These are phyloP conservation scores for Chrysina gloriosa DNA, from an alignment of 2,888 invertebrate genomes.

Conservation along the genomic window DNA sequence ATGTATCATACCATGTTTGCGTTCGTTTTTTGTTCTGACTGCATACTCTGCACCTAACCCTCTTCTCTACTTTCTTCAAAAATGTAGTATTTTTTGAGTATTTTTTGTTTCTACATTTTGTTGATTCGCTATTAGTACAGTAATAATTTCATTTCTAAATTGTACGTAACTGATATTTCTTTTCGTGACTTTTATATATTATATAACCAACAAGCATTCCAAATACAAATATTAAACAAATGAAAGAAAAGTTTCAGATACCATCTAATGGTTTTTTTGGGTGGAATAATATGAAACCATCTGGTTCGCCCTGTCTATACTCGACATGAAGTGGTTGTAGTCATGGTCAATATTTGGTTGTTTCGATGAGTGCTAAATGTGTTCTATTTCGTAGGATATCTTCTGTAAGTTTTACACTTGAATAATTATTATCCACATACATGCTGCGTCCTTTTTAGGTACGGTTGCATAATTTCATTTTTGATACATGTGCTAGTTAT, in stretches of 20 bases:
- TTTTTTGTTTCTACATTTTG: conserved; percentile 8
- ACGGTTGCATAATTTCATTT: conserved; percentile 5
- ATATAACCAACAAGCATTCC: conserved; percentile 33
- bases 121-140: not conserved
- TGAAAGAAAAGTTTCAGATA: too few relatives aligned
- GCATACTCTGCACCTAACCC: not conserved
- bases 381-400: conserved; percentile 29
- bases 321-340: conserved; percentile 19
- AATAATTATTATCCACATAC: conserved; percentile 37
- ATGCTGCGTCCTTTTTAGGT: conserved; percentile 21
- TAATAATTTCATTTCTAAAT: conserved; percentile 21
- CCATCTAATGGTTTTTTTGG: conserved; percentile 33
- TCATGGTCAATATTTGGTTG: conserved; percentile 32
- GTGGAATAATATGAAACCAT: conserved; percentile 36
- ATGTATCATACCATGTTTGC: too few relatives aligned
- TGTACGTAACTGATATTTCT: conserved; percentile 27
- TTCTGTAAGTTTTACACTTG: conserved; percentile 35
- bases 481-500: not conserved
- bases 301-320: conserved; percentile 25
- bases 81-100: conserved; percentile 22
- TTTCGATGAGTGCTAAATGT: conserved; percentile 34
- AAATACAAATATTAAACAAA: conserved; percentile 28
- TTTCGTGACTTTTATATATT: conserved; percentile 32
- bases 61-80: conserved; percentile 32
- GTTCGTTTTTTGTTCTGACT: conserved; percentile 29